phyloP scores from a whole-genome alignment of 1,140 invertebrate species.

The Mactra quadrangularis region DNA sequence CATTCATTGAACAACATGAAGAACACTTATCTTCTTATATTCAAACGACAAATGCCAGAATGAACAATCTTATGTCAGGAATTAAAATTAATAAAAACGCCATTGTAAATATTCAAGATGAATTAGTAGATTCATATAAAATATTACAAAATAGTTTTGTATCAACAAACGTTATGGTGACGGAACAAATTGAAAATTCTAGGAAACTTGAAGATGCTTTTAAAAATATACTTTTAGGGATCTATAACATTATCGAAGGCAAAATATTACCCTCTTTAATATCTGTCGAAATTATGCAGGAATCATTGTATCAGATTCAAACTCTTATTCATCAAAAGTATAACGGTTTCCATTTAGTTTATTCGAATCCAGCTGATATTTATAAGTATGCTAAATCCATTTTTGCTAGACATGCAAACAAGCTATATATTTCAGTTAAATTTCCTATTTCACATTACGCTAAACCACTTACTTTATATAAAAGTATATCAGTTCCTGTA shows the following conservation, averaged over 20 bases:
- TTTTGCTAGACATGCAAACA: not conserved
- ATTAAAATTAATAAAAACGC: constrained; percentile 25
- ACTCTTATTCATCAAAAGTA: constrained; percentile 11
- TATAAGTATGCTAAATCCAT: not conserved
- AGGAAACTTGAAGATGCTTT: not conserved
- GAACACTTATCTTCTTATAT: constrained; percentile 43
- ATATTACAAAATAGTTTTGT: constrained; percentile 3
- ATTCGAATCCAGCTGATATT: not conserved
- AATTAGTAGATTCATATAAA: not conserved
- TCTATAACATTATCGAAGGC: constrained; percentile 15
- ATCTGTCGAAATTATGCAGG: not conserved
- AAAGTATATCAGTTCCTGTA: not conserved
- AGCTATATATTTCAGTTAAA: constrained; percentile 7
- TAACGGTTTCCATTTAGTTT: constrained; percentile 9
- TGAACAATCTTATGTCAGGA: constrained; percentile 20
- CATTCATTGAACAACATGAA: constrained; percentile 3
- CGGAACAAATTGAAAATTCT: constrained; percentile 35
- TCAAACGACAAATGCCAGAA: not conserved
- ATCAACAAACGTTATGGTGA: not conserved
- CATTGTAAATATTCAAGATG: constrained; percentile 12
- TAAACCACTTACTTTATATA: not conserved
- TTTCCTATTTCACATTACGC: not conserved
- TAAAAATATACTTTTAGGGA: constrained; percentile 18
- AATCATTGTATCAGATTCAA: constrained; percentile 43
- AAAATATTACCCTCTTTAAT: constrained; percentile 37